Evolutionary conservation across 2,888 invertebrate species (phyloP).

Genomic region (Anticlea derivata): DNA sequence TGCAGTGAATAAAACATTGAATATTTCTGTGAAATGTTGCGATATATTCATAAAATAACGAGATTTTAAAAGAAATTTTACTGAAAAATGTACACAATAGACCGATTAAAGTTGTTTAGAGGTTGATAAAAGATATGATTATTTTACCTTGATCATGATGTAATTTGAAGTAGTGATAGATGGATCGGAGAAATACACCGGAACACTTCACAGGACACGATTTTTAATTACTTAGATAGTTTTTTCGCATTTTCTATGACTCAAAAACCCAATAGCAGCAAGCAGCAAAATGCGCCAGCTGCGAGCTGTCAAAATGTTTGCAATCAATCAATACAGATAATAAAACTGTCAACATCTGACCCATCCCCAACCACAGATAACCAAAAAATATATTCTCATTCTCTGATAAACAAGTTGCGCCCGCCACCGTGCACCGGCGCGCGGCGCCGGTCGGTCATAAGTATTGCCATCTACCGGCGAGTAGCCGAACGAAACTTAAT

Average conservation of each 20-base stretch:
- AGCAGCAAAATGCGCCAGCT: conserved; percentile 70
- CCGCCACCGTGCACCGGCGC: too few relatives aligned
- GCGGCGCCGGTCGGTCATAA: too few relatives aligned
- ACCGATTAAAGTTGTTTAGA: conserved; percentile 23
- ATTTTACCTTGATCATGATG: conserved; percentile 63
- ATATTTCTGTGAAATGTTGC: conserved; percentile 2
- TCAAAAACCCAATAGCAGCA: conserved; percentile 52
- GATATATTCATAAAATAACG: not conserved
- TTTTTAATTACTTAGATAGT: conserved; percentile 16
- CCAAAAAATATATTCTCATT: not conserved
- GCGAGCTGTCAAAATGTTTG: conserved; percentile 69
- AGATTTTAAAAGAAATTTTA: conserved; percentile 10
- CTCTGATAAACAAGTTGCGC: not conserved
- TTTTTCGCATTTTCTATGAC: conserved; percentile 41
- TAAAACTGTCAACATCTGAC: conserved; percentile 9
- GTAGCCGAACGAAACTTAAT: too few relatives aligned
- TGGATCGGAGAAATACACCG: conserved; percentile 1
- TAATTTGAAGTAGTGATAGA: conserved; percentile 23
- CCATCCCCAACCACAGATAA: conserved; percentile 10
- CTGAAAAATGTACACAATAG: conserved; percentile 30
- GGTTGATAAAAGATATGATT: conserved; percentile 11
- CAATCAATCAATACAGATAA: conserved; percentile 23
- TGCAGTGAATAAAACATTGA: conserved; percentile 28
- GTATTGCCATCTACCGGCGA: too few relatives aligned
- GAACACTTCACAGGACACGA: conserved; percentile 8